Evolutionary conservation across 2,888 invertebrate genomes (phyloP).

Genomic region (Gisinianus flammeolus): DNA sequence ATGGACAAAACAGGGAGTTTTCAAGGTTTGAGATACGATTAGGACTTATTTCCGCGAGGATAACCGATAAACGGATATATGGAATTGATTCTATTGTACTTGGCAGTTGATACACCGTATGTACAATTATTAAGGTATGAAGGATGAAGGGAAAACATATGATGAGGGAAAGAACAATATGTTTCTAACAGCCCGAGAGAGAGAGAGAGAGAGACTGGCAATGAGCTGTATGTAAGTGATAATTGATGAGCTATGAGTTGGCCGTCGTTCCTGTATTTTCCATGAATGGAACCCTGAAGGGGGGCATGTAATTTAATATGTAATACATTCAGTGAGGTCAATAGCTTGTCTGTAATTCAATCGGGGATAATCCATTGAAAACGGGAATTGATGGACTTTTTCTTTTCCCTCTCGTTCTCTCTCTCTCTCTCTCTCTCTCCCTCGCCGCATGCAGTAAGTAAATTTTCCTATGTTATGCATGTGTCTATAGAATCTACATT

Average conservation of each 20-base stretch:
- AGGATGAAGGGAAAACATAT: background rate
- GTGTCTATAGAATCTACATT: background rate
- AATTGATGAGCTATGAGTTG: slow-evolving; percentile 21
- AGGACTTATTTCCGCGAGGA: too few species aligned
- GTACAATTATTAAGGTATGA: background rate
- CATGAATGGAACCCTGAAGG: background rate
- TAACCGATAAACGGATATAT: too few species aligned
- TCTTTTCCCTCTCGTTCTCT: background rate
- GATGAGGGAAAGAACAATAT: slow-evolving; percentile 11
- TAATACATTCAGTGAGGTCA: slow-evolving; percentile 33
- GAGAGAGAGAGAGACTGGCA: background rate
- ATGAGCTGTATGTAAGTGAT: slow-evolving; percentile 19
- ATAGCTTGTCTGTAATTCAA: slow-evolving; percentile 35
- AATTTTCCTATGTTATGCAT: background rate
- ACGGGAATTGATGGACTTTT: slow-evolving; percentile 19
- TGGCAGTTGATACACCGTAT: too few species aligned
- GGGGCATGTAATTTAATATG: slow-evolving; percentile 35
- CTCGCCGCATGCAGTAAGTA: background rate
- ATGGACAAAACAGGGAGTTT: background rate
- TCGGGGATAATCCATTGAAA: slow-evolving; percentile 27
- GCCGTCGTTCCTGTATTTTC: background rate
- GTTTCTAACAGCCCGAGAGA: background rate
- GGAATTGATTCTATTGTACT: too few species aligned
- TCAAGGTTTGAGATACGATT: too few species aligned
- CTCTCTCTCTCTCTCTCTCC: background rate